Conservation (phyloP, 2,797 vertebrate species). For the Sebastes oblongus region DNA sequence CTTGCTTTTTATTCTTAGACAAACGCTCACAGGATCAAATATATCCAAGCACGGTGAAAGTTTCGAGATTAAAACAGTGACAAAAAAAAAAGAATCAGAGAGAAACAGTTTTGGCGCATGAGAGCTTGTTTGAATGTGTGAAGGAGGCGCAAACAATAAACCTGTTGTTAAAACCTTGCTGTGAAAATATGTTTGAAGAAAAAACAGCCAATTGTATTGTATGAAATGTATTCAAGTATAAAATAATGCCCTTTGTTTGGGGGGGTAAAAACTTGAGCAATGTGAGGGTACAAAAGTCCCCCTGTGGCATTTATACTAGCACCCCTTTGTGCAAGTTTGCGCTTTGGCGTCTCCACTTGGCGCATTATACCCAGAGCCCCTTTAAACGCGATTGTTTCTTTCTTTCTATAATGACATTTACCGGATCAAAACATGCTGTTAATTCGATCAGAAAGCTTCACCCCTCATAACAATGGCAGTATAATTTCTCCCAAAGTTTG, state of each 20-base stretch:
- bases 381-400: slow-evolving; percentile 99
- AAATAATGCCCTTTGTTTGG: slow-evolving; percentile 99
- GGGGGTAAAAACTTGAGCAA: slow-evolving; percentile 92
- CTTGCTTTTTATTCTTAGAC: slow-evolving; percentile 75
- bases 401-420: slow-evolving; percentile 99
- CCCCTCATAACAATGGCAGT: slow-evolving; percentile 98
- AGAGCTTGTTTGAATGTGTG: slow-evolving; percentile 76
- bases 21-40: slow-evolving; percentile 80
- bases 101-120: slow-evolving; percentile 83
- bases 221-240: slow-evolving; percentile 99
- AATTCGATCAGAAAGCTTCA: slow-evolving; percentile 99
- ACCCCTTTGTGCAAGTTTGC: slow-evolving; percentile 95
- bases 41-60: slow-evolving; percentile 75
- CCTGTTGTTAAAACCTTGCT: slow-evolving; percentile 92
- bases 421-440: slow-evolving; percentile 99
- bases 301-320: slow-evolving; percentile 93
- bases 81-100: slow-evolving; percentile 58
- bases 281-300: slow-evolving; percentile 98
- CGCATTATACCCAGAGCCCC: slow-evolving; percentile 92
- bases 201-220: slow-evolving; percentile 99
- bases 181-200: slow-evolving; percentile 99
- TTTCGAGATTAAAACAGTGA: slow-evolving; percentile 81
- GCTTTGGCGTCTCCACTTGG: slow-evolving; percentile 99
- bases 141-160: slow-evolving; percentile 87
- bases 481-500: slow-evolving; percentile 99